Evolutionary conservation across 2,797 vertebrate genomes (phyloP), one percentile per base, ranked within the genome.

Genomic region (Geotrypetes seraphini): DNA sequence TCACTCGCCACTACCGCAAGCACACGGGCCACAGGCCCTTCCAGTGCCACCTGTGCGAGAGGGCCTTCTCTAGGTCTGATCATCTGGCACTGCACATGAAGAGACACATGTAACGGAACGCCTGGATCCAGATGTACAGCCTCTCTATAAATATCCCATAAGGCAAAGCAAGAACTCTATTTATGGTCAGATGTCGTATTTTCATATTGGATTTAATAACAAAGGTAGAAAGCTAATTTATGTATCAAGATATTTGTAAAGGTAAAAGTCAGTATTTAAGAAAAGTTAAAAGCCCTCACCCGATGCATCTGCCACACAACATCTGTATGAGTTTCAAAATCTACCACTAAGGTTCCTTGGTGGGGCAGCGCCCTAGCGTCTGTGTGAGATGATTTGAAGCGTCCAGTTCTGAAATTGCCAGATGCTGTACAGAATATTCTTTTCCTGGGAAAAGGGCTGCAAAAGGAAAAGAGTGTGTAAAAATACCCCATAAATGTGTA

Each of bases 71-170:
- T 28, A 79, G 91, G 16, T 94, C 91, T 0, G 91, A 93, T 55
- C 91, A 94, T 59, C 67, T 96, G 7, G 91, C 91, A 13, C 84
- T 96, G 29, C 91, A 96, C 72, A 96, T 96, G 91, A 96, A 96
- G 78, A 78, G 91, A 53, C 91, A 96, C 64, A 84, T 93, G 86
- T 96, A 77, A 79, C 47, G 8, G n/a, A n/a, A n/a, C n/a, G n/a
- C n/a, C 10, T 7, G 5, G 12, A 16, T 14, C 21, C 12, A 19
- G 13, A 24, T n/a, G 10, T 13, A 35, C 11, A 35, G 7, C 25
- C n/a, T n/a, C n/a, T n/a, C n/a, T n/a, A n/a, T n/a, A n/a, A 35
- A 25, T 35, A 35, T 35, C 35, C 28, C 18, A n/a, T n/a, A 19
- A 12, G 18, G 31, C 13, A 36, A 28, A 31, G 14, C 20, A 16